phyloP scores from a whole-genome alignment of 2,113 vertebrate genomes.

The Crotophaga sulcirostris region DNA sequence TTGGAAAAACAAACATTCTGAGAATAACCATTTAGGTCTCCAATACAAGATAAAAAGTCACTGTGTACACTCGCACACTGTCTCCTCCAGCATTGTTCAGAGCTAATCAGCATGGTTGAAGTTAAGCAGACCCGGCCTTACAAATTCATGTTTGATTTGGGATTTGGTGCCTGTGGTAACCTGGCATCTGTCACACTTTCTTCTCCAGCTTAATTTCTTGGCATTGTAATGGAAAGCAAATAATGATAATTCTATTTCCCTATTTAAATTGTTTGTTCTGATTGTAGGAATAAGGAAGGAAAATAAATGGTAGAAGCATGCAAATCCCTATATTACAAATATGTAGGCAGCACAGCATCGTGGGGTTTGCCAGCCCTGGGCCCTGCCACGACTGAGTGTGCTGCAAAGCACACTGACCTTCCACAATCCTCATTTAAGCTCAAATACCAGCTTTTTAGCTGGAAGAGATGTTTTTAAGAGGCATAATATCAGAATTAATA shows the following conservation, averaged over 20 bases:
- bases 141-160: neutral
- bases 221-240: neutral
- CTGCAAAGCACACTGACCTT: neutral
- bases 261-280: neutral
- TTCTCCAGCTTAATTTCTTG: neutral
- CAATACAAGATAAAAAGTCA: neutral
- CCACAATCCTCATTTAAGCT: neutral
- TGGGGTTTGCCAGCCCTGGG: neutral
- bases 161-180: neutral
- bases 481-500: neutral
- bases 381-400: neutral
- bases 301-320: neutral
- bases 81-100: neutral
- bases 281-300: neutral
- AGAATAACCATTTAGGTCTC: neutral
- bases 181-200: neutral
- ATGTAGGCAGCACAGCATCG: rapidly evolving
- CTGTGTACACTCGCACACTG: neutral
- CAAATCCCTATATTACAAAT: neutral
- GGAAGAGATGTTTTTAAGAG: neutral
- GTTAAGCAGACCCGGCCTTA: neutral
- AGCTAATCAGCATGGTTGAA: neutral
- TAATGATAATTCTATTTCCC: neutral
- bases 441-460: neutral
- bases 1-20: conserved; percentile 17